Conservation (phyloP, 2,797 vertebrate genomes). For the Platyrinchus mystaceus region DNA sequence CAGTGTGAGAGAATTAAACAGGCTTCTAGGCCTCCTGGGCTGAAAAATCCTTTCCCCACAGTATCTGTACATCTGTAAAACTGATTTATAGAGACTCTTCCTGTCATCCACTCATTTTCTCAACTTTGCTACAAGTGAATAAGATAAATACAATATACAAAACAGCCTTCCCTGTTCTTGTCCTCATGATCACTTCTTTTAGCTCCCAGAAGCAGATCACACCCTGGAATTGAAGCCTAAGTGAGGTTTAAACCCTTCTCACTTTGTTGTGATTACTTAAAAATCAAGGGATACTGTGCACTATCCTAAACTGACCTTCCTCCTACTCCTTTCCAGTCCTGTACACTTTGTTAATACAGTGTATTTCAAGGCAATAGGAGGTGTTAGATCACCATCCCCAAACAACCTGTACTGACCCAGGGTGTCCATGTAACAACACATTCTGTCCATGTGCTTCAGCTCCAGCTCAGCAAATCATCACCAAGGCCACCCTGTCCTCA, state of each 20-base stretch:
- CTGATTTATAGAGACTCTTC: not conserved
- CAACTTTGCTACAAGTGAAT: not conserved
- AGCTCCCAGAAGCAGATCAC: not conserved
- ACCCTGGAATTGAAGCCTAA: not conserved
- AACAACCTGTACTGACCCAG: not conserved
- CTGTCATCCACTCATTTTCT: not conserved
- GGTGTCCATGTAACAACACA: not conserved
- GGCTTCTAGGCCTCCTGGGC: not conserved
- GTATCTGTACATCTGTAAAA: not conserved
- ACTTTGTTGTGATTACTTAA: not conserved
- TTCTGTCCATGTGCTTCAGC: not conserved
- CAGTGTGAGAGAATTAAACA: not conserved
- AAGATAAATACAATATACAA: not conserved
- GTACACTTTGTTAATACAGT: not conserved
- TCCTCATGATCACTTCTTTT: not conserved
- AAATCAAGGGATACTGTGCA: not conserved
- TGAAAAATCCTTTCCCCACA: not conserved
- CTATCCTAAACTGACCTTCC: not conserved
- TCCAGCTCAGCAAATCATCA: not conserved
- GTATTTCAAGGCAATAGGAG: not conserved
- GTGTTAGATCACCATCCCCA: not conserved
- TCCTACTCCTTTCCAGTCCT: not conserved
- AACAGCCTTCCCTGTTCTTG: not conserved
- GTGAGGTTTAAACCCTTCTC: not conserved
- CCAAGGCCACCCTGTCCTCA: not conserved